Evolutionary conservation across 2,113 vertebrate species (phyloP), one percentile per base, ranked within the genome.

Genomic region (Catharus bicknelli): DNA sequence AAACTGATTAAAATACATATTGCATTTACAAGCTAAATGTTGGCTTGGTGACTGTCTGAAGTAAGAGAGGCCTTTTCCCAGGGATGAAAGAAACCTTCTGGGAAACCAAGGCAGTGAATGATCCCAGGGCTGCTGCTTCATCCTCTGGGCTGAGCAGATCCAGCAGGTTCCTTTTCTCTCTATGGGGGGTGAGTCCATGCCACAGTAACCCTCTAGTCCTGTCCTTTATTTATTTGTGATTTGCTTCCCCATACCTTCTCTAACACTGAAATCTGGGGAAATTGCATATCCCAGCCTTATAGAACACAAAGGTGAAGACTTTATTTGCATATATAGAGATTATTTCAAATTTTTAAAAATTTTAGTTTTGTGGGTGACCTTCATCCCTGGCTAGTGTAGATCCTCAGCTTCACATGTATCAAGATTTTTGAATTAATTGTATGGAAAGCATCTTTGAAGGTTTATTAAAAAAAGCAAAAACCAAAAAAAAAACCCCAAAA

Each of bases 51-150:
- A n/a, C 27, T 57, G 12, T 47, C 30, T 73, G 80, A 84, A 72
- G 53, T 53, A 53, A 4, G 1, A 32, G 36, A 16, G 11, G 17
- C 36, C 8, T 74, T 81, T 57, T 42, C 9, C 23, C 10, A 55
- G 17, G 7, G 12, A 10, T 2, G 4, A 20, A 8, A 16, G 10
- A 6, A 40, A 29, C 23, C 8, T 26, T 4, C 2, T 3, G n/a
- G 62, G 43, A 70, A 81, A 47, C 18, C 10, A 23, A 8, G 11
- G 3, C 61, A 57, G n/a, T 16, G 53, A 76, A 36, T 73, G 67
- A 32, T 26, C 13, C 64, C 64, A 59, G 1, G 32, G 53, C 48
- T 93, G 32, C 57, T 86, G 27, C 57, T 67, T 67, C n/a, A 17
- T 50, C 34, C 16, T 67, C 17, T 11, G 42, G 74, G 18, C 34